Conservation (phyloP, 2,797 vertebrate genomes). For the Crotalus adamanteus region DNA sequence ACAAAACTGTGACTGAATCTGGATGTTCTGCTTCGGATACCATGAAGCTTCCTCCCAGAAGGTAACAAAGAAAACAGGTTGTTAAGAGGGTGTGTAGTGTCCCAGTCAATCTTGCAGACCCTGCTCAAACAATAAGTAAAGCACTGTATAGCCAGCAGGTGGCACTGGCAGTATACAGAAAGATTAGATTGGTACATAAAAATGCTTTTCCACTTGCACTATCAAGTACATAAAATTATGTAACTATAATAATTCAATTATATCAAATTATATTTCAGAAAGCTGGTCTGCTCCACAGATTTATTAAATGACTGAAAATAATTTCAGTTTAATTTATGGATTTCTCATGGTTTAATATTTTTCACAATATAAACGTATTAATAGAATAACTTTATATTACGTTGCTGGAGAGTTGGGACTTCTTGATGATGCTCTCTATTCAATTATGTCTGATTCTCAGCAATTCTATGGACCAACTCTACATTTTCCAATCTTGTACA, state of each 20-base stretch:
- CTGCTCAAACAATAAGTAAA: too few species aligned
- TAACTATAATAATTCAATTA: neutral
- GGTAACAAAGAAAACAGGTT: too few species aligned
- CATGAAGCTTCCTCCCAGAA: too few species aligned
- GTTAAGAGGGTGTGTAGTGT: too few species aligned
- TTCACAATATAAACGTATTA: neutral
- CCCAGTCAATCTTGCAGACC: too few species aligned
- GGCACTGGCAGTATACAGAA: conserved; percentile 41
- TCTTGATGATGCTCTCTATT: neutral
- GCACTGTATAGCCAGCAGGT: conserved; percentile 45
- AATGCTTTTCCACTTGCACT: too few species aligned
- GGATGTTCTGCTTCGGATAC: too few species aligned
- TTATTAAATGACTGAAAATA: neutral
- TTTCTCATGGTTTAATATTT: neutral
- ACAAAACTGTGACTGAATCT: too few species aligned
- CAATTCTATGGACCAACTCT: too few species aligned
- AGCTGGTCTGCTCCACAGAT: neutral
- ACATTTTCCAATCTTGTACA: too few species aligned
- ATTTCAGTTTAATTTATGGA: neutral
- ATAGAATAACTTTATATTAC: neutral
- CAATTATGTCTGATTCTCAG: too few species aligned
- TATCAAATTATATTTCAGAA: neutral
- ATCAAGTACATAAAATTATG: neutral
- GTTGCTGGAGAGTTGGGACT: neutral
- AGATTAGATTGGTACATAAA: too few species aligned